Base-by-base conservation (phyloP, 2,113 vertebrate genomes). In the Pionites leucogaster region DNA sequence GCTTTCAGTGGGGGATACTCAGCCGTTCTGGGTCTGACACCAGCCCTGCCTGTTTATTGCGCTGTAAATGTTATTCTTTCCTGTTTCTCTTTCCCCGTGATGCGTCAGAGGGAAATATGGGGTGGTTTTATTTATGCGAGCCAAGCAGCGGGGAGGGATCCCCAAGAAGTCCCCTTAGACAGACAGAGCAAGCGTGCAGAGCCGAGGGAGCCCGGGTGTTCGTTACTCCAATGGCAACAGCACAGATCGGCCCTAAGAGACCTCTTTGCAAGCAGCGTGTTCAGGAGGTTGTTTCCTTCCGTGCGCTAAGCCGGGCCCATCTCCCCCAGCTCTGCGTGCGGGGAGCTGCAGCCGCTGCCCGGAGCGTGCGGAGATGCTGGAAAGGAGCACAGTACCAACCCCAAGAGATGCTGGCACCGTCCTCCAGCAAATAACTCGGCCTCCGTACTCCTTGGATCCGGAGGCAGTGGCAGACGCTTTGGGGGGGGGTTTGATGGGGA, bases 31-130 rank as follows among this genome's bases (percentile, higher is more conserved):
- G 20, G 19, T 18, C 29, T 41, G 41, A 2, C 57, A 17, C 28
- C 57, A 28, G 53, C 39, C 13, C 33, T 46, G 29, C 5, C 17
- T 14, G 50, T 59, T 37, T 29, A 17, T 37, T 33, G 47, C 13
- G 0, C 39, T 1, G 0, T 10, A 5, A 23, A 31, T 4, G 9
- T 35, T 35, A 3, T 6, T 39, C n/a, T 16, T 39, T 24, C 37
- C 35, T 25, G 17, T 3, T 82, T 78, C 53, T 11, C 13, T 23
- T 7, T 6, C 24, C 39, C 24, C 13, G 5, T 1, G 2, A 6
- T 7, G 8, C 0, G 0, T 60, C 3, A 2, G 27, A 39, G 52
- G 67, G 37, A 42, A 22, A 24, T 7, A 33, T 17, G 41, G 44
- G 25, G 13, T 62, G 35, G 47, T 41, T 83, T 39, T 27, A 3